These are phyloP conservation scores for Accipiter cooperii DNA, from an alignment of 2,113 vertebrate species.

Conservation along the genomic window DNA sequence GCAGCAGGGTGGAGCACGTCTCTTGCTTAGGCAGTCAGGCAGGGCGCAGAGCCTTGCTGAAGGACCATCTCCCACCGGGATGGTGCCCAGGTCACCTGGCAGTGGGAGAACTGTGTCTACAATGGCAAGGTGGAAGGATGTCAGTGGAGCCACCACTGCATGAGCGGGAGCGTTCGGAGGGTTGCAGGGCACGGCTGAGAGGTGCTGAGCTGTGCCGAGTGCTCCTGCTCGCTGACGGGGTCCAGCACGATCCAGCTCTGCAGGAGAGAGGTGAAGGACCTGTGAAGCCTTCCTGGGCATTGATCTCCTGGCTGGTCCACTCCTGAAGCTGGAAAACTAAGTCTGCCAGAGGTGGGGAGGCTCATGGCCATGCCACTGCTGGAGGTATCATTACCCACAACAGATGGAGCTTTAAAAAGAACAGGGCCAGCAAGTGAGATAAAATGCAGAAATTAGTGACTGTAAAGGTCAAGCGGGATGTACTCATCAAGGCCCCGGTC, in stretches of 20 bases:
- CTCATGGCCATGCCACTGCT: accelerated
- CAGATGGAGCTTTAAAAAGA: not conserved
- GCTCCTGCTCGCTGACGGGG: accelerated
- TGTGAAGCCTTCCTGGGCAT: accelerated
- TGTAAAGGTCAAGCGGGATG: not conserved
- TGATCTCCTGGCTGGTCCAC: not conserved
- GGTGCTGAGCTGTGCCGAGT: not conserved
- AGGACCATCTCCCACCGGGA: not conserved
- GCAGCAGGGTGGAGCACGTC: accelerated
- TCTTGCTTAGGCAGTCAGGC: not conserved
- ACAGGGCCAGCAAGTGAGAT: not conserved
- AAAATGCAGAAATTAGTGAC: not conserved
- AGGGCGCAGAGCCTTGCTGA: not conserved
- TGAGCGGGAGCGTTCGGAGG: not conserved
- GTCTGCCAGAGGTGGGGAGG: not conserved
- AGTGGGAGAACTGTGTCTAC: not conserved
- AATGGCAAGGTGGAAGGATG: not conserved
- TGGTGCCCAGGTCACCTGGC: not conserved
- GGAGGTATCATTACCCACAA: not conserved
- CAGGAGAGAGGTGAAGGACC: not conserved
- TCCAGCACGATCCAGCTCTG: not conserved
- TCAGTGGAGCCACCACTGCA: not conserved
- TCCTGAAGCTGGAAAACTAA: not conserved
- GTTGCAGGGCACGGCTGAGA: not conserved
- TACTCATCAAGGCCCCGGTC: accelerated